These are phyloP conservation scores for Drosophila setosimentum DNA, from an alignment of 2,888 invertebrate genomes.

Conservation along the genomic window DNA sequence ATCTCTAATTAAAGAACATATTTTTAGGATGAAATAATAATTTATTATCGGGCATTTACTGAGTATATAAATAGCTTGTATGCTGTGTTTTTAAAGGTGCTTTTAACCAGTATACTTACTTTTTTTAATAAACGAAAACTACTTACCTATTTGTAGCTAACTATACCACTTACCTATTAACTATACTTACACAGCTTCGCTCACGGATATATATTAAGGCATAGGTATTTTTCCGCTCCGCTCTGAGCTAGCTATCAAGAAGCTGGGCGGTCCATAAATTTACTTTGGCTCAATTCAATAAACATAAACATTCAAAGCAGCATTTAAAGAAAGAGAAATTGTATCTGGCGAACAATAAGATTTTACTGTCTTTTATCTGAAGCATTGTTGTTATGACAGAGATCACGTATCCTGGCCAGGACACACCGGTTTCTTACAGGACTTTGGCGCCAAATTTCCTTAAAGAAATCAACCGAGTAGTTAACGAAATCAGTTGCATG, in stretches of 20 bases:
- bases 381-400: constrained; percentile 29
- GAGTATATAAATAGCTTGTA: background rate
- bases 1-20: background rate
- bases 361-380: background rate
- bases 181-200: background rate
- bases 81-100: background rate
- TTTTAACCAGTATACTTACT: background rate
- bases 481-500: constrained; percentile 56
- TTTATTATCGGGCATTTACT: background rate
- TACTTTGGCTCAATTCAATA: background rate
- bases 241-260: background rate
- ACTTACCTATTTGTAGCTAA: background rate
- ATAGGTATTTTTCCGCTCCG: background rate
- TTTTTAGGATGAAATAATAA: background rate
- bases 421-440: constrained; percentile 73
- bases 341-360: constrained; percentile 1
- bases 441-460: constrained; percentile 64
- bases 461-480: constrained; percentile 1
- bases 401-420: constrained; percentile 25
- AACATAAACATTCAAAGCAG: background rate
- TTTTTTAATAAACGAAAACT: background rate
- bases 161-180: too few species aligned
- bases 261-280: background rate
- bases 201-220: background rate
- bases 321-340: background rate